These are phyloP conservation scores for Alfaro cultratus DNA, from an alignment of 2,797 vertebrate species.

Conservation along the genomic window DNA sequence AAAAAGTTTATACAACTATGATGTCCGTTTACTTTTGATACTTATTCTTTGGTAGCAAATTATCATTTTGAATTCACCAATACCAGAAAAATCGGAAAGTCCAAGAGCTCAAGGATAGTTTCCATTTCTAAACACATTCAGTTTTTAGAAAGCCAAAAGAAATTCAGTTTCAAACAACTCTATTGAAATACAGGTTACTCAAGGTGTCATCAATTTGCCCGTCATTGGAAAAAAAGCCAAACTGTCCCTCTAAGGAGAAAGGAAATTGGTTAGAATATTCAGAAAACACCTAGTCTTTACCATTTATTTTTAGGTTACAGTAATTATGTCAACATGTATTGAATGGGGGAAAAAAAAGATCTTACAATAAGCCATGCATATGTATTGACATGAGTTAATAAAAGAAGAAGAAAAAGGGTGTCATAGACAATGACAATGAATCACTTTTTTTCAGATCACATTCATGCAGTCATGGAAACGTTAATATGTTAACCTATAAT, in stretches of 20 bases:
- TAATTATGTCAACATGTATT: background rate
- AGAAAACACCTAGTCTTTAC: background rate
- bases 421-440: background rate
- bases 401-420: background rate
- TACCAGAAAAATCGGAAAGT: background rate
- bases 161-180: background rate
- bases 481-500: constrained; percentile 12
- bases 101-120: background rate
- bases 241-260: background rate
- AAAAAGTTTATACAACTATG: background rate
- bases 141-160: background rate
- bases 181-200: background rate
- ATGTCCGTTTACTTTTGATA: background rate
- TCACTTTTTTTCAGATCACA: constrained; percentile 6
- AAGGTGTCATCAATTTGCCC: background rate
- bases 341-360: background rate
- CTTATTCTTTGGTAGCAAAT: background rate
- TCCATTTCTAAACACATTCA: background rate
- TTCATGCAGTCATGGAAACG: constrained; percentile 10
- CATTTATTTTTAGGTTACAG: background rate
- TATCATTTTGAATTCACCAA: background rate
- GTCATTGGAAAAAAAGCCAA: background rate
- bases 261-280: background rate
- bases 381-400: background rate
- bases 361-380: background rate